phyloP scores from a whole-genome alignment of 1,140 invertebrate species.

The Melitaea cinxia region DNA sequence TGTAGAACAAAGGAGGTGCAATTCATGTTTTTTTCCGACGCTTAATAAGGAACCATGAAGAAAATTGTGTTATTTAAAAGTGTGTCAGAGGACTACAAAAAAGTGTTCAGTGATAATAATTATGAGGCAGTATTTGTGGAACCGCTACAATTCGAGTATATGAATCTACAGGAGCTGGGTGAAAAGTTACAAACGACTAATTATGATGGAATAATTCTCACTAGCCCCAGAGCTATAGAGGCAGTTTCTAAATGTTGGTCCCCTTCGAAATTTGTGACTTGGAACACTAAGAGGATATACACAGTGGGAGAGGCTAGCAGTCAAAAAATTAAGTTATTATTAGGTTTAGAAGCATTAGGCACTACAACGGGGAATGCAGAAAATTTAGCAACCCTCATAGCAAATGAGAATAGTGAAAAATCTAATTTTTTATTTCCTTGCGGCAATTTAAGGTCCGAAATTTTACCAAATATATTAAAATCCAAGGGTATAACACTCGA shows the following conservation, averaged over 20 bases:
- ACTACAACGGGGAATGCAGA: slow-evolving; percentile 79
- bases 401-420: slow-evolving; percentile 62
- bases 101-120: slow-evolving; percentile 67
- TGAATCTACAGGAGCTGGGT: slow-evolving; percentile 66
- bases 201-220: slow-evolving; percentile 82
- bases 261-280: slow-evolving; percentile 70
- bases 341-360: slow-evolving; percentile 79
- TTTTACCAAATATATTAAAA: slow-evolving; percentile 69
- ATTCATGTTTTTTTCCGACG: slow-evolving; percentile 31
- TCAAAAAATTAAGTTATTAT: slow-evolving; percentile 66
- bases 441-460: slow-evolving; percentile 80
- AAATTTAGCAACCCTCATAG: slow-evolving; percentile 76
- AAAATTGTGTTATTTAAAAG: slow-evolving; percentile 82
- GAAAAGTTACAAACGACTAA: slow-evolving; percentile 66
- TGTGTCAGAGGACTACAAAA: slow-evolving; percentile 80
- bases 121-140: slow-evolving; percentile 81
- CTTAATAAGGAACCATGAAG: slow-evolving; percentile 55
- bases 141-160: slow-evolving; percentile 78
- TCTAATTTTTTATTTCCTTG: slow-evolving; percentile 80
- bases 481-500: slow-evolving; percentile 72
- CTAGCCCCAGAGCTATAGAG: slow-evolving; percentile 80
- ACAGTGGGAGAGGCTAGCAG: slow-evolving; percentile 80
- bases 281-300: slow-evolving; percentile 80
- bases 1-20: slow-evolving; percentile 40
- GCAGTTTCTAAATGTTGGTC: slow-evolving; percentile 74